Evolutionary conservation across 2,113 vertebrate species (phyloP).

Genomic region (Crypturellus undulatus): DNA sequence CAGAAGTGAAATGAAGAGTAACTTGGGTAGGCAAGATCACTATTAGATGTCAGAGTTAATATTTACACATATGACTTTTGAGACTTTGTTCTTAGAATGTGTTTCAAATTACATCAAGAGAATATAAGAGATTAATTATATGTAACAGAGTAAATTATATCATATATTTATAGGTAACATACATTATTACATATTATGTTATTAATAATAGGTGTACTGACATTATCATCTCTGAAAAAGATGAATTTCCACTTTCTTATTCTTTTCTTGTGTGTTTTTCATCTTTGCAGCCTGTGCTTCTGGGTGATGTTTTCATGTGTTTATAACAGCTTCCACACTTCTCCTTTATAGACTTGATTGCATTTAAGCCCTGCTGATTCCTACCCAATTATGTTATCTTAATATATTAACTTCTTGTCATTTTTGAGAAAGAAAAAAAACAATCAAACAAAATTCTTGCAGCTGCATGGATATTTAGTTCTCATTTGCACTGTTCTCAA

Average conservation of each 20-base stretch:
- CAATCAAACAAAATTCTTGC: constrained; percentile 49
- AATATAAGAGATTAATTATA: constrained; percentile 45
- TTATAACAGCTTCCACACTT: not conserved
- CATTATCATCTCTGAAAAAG: not conserved
- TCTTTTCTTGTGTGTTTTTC: constrained; percentile 28
- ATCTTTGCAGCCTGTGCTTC: not conserved
- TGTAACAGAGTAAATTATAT: constrained; percentile 4
- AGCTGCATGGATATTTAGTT: constrained; percentile 48
- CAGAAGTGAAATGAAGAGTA: not conserved
- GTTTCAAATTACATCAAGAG: constrained; percentile 6
- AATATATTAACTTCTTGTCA: constrained; percentile 52
- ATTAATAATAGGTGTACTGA: constrained; percentile 29
- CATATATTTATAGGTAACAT: constrained; percentile 24
- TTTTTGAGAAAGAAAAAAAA: constrained; percentile 37
- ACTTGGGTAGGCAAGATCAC: not conserved
- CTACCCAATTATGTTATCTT: constrained; percentile 52
- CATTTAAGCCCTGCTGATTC: constrained; percentile 41
- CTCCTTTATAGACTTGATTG: constrained; percentile 1
- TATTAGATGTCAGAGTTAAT: constrained; percentile 10
- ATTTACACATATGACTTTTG: not conserved
- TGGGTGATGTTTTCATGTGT: constrained; percentile 23
- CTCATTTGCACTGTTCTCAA: constrained; percentile 45
- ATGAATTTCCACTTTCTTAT: constrained; percentile 20
- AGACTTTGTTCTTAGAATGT: constrained; percentile 17
- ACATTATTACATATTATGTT: not conserved